Conservation (phyloP, 2,888 invertebrate genomes). For the Peribatodes rhomboidaria region DNA sequence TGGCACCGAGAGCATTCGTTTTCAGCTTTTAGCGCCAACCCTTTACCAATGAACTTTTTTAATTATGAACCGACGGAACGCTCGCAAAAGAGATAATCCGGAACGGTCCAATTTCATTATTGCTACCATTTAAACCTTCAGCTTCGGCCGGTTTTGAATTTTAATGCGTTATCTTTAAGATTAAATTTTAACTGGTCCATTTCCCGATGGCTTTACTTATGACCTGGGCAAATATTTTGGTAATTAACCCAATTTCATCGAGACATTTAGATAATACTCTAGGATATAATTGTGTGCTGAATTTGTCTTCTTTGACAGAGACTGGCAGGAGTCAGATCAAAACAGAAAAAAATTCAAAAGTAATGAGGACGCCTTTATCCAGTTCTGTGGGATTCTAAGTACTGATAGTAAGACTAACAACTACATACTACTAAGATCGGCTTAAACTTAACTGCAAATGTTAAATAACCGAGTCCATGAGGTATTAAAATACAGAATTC, state of each 20-base stretch:
- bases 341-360: too few relatives aligned
- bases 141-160: conserved; percentile 25
- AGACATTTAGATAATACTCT: background rate
- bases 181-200: conserved; percentile 12
- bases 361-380: too few relatives aligned
- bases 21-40: conserved; percentile 40
- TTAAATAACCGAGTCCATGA: too few relatives aligned
- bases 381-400: too few relatives aligned
- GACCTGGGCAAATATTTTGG: conserved; percentile 16
- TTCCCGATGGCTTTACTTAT: conserved; percentile 5
- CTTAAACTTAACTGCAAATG: too few relatives aligned
- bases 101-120: conserved; percentile 50
- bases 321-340: too few relatives aligned
- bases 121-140: conserved; percentile 43
- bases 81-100: conserved; percentile 48
- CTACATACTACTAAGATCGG: too few relatives aligned
- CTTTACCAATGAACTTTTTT: conserved; percentile 51
- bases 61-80: conserved; percentile 48
- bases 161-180: conserved; percentile 25
- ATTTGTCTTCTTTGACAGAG: too few relatives aligned
- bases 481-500: too few relatives aligned
- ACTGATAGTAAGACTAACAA: too few relatives aligned
- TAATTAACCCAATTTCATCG: background rate
- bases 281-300: too few relatives aligned
- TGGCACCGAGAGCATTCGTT: conserved; percentile 49